Conservation (phyloP, 2,797 vertebrate species). For the Urosaurus nigricauda region DNA sequence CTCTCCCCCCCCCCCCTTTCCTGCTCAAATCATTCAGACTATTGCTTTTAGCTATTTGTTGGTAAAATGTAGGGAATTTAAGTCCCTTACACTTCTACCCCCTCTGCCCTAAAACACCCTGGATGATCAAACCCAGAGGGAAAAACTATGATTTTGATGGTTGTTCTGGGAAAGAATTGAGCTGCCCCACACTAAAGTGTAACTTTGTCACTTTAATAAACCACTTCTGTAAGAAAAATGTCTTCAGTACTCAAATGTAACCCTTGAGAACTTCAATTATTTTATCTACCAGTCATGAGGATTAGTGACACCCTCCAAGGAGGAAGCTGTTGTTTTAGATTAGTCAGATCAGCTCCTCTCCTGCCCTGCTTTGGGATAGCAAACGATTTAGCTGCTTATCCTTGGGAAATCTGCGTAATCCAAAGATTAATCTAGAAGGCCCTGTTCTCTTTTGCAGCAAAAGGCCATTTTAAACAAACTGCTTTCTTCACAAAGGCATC, state of each 20-base stretch:
- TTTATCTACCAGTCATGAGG: constrained; percentile 75
- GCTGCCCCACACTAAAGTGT: constrained; percentile 63
- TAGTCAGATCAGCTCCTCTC: constrained; percentile 67
- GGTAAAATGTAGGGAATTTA: background rate
- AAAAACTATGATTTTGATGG: background rate
- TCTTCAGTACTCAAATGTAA: constrained; percentile 70
- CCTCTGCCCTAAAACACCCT: background rate
- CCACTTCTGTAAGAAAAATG: constrained; percentile 66
- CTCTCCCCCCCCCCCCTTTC: background rate
- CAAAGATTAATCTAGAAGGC: constrained; percentile 70
- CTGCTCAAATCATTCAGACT: background rate
- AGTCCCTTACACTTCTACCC: constrained; percentile 1
- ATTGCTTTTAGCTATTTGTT: background rate
- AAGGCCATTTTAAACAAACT: constrained; percentile 69
- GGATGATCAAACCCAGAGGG: background rate
- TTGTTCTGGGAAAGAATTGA: constrained; percentile 54
- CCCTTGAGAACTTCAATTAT: constrained; percentile 75
- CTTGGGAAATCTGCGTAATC: constrained; percentile 75
- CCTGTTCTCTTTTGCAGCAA: constrained; percentile 67
- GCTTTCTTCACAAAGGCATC: constrained; percentile 56
- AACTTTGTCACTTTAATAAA: constrained; percentile 74
- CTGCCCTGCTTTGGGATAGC: constrained; percentile 66
- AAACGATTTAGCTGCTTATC: constrained; percentile 72
- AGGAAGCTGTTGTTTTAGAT: constrained; percentile 75
- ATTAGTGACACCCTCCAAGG: constrained; percentile 74